Evolutionary conservation across 2,888 invertebrate genomes (phyloP), one percentile per base, ranked within the genome.

Genomic region (Invenusta paracnida): DNA sequence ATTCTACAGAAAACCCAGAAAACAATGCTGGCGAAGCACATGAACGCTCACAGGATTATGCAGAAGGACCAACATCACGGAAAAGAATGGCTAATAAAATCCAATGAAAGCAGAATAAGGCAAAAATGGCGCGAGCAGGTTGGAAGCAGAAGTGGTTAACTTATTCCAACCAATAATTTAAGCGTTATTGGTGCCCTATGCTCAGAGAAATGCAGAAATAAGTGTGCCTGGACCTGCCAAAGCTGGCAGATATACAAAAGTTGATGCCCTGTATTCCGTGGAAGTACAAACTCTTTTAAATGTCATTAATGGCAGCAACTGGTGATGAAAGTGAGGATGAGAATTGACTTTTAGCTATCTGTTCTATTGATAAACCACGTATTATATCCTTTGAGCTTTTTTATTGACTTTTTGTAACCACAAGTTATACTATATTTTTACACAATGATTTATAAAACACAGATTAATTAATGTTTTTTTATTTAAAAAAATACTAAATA

Each of bases 161-260:
- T n/a, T n/a, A n/a, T n/a, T n/a, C n/a, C n/a, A n/a, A n/a, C n/a
- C n/a, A n/a, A n/a, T n/a, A n/a, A n/a, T n/a, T n/a, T n/a, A n/a
- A n/a, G n/a, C n/a, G n/a, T n/a, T n/a, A n/a, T n/a, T n/a, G n/a
- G n/a, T n/a, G n/a, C n/a, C n/a, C n/a, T n/a, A n/a, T n/a, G n/a
- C n/a, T n/a, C n/a, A n/a, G n/a, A n/a, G n/a, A n/a, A n/a, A n/a
- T n/a, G n/a, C n/a, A n/a, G n/a, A n/a, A n/a, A n/a, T n/a, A n/a
- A n/a, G n/a, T n/a, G n/a, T n/a, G n/a, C n/a, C 73, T 73, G 73
- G 73, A 73, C 73, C 73, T 23, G 73, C 73, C 73, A 73, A 73
- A 73, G 73, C 73, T 73, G 73, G 73, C 73, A 73, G 73, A 73
- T 23, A 73, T 73, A 73, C 73, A 73, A n/a, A 73, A 73, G 27